A percentile compares a stretch with the other conserved stretches of the same genome.
phyloP scores from a whole-genome alignment of 2,888 invertebrate species.

The Tyria jacobaeae region DNA sequence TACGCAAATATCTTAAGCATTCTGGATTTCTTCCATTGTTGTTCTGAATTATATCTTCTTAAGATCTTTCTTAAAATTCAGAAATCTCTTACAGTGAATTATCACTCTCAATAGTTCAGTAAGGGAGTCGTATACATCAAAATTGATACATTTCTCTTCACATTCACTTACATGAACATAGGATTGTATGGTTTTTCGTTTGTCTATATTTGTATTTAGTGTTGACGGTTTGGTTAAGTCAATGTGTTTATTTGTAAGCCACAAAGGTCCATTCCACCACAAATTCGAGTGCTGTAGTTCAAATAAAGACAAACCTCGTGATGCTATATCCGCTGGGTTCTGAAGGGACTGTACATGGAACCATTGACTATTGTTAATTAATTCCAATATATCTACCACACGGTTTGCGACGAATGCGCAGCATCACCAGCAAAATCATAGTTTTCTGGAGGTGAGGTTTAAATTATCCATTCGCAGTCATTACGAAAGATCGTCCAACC shows the following conservation, averaged over 20 bases:
- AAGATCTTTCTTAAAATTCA: slow-evolving; percentile 26
- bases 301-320: slow-evolving; percentile 11
- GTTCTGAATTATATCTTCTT: slow-evolving; percentile 1
- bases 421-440: too few relatives aligned
- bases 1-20: not conserved
- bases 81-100: slow-evolving; percentile 28
- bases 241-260: not conserved
- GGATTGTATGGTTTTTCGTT: slow-evolving; percentile 18
- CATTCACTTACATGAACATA: slow-evolving; percentile 9
- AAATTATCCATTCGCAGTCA: too few relatives aligned
- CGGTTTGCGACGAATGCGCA: slow-evolving; percentile 38
- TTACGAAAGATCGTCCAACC: too few relatives aligned
- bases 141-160: slow-evolving; percentile 16
- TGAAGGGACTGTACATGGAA: slow-evolving; percentile 12
- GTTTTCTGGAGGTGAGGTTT: too few relatives aligned
- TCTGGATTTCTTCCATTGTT: not conserved
- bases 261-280: not conserved
- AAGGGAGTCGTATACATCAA: slow-evolving; percentile 24
- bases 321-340: slow-evolving; percentile 16
- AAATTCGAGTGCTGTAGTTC: not conserved
- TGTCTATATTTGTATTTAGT: not conserved
- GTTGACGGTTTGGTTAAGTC: not conserved
- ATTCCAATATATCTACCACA: slow-evolving; percentile 32
- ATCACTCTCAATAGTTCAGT: slow-evolving; percentile 25
- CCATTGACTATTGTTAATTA: slow-evolving; percentile 9